These are phyloP conservation scores for Lamellibrachia satsuma DNA, from an alignment of 2,888 invertebrate species.

Conservation along the genomic window DNA sequence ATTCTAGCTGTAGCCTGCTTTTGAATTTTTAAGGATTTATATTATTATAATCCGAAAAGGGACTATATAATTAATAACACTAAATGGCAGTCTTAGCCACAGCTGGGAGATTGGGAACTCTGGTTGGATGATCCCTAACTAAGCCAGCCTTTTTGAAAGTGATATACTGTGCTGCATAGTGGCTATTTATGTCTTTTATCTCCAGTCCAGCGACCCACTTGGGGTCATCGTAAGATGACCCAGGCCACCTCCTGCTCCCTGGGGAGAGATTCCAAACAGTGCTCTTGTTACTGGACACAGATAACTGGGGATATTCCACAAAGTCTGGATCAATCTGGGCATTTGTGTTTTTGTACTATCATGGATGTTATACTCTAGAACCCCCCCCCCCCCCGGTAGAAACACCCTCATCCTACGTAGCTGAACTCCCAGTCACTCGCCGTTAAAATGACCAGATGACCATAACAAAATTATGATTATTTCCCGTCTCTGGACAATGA, in stretches of 20 bases:
- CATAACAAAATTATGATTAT: no score
- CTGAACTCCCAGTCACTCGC: no score
- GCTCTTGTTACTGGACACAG: background rate
- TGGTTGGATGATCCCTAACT: background rate
- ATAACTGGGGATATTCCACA: background rate
- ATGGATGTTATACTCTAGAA: background rate
- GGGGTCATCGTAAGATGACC: background rate
- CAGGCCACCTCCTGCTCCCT: background rate
- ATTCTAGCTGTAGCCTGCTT: background rate
- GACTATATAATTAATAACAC: background rate
- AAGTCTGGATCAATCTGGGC: background rate
- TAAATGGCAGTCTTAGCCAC: background rate
- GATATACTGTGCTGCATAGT: background rate
- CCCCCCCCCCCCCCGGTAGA: background rate
- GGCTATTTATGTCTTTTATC: slow-evolving; percentile 1
- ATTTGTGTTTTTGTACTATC: background rate
- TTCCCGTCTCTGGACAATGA: no score
- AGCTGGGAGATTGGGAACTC: background rate
- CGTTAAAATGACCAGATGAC: no score
- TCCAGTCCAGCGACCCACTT: background rate
- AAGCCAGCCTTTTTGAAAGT: background rate
- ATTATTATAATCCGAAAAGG: background rate
- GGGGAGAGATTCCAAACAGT: background rate
- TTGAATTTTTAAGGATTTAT: background rate
- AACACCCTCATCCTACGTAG: background rate